phyloP scores from a whole-genome alignment of 23 tunicate genomes.

The Clavelina lepadiformis region DNA sequence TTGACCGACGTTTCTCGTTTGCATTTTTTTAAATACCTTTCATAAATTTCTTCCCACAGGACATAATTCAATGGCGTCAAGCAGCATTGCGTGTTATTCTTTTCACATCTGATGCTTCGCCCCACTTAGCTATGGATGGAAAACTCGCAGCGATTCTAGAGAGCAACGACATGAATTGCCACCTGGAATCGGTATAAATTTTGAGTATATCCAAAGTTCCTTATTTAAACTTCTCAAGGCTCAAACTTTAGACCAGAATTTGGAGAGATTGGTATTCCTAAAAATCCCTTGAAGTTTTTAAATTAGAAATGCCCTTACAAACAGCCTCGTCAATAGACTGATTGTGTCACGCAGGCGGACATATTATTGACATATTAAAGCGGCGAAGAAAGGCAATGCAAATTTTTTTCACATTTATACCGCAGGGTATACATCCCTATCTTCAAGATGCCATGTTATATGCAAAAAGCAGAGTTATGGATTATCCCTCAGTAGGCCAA shows the following conservation, averaged over 20 bases:
- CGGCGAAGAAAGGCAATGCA: background rate
- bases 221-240: too few relatives aligned
- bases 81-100: slow-evolving; percentile 62
- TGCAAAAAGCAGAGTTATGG: slow-evolving; percentile 61
- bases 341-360: too few relatives aligned
- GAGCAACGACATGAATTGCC: slow-evolving; percentile 85
- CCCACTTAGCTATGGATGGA: slow-evolving; percentile 91
- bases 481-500: slow-evolving; percentile 90
- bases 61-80: slow-evolving; percentile 54
- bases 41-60: slow-evolving; percentile 4
- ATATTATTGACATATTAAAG: background rate
- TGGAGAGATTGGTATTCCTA: too few relatives aligned
- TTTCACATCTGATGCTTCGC: slow-evolving; percentile 83
- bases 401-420: background rate
- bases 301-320: too few relatives aligned
- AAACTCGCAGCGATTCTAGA: slow-evolving; percentile 90
- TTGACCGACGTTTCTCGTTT: background rate
- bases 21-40: background rate
- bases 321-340: too few relatives aligned
- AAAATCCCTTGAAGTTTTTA: too few relatives aligned
- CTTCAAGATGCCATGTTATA: slow-evolving; percentile 40
- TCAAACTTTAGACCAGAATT: too few relatives aligned
- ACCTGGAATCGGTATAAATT: slow-evolving; percentile 45
- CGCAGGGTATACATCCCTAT: slow-evolving; percentile 33
- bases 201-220: too few relatives aligned